Conservation (phyloP, 1,140 invertebrate species). For the Proctacanthus coquilletti region DNA sequence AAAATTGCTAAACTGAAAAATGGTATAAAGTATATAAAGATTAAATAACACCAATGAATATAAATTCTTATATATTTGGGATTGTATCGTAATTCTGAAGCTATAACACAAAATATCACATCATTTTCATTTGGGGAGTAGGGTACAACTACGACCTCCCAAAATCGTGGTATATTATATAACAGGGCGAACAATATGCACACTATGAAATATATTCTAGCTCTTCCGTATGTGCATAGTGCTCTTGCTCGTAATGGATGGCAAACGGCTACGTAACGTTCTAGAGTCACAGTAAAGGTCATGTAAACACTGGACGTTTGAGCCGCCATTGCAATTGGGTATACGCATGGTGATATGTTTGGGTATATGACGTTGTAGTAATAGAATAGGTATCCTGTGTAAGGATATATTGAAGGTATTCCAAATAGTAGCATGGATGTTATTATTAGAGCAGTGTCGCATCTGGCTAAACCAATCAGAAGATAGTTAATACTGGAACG, state of each 20-base stretch:
- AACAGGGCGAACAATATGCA: slow-evolving; percentile 67
- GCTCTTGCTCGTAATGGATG: slow-evolving; percentile 76
- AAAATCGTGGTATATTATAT: slow-evolving; percentile 75
- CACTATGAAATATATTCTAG: slow-evolving; percentile 67
- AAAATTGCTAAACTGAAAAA: slow-evolving; percentile 70
- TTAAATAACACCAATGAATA: slow-evolving; percentile 82
- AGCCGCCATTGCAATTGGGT: slow-evolving; percentile 72
- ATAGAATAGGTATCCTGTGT: slow-evolving; percentile 53
- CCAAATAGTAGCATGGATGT: slow-evolving; percentile 78
- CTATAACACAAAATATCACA: slow-evolving; percentile 51
- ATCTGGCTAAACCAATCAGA: slow-evolving; percentile 75
- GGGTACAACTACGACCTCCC: slow-evolving; percentile 37
- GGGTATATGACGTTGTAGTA: slow-evolving; percentile 71
- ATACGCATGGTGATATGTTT: slow-evolving; percentile 64
- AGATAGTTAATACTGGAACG: slow-evolving; percentile 87
- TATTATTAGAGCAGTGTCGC: slow-evolving; percentile 77
- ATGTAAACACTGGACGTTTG: slow-evolving; percentile 91
- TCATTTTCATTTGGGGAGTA: not conserved
- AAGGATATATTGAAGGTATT: slow-evolving; percentile 65
- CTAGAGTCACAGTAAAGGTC: slow-evolving; percentile 87
- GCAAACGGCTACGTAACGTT: slow-evolving; percentile 92
- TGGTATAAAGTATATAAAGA: slow-evolving; percentile 84
- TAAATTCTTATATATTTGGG: slow-evolving; percentile 68
- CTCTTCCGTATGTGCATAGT: slow-evolving; percentile 80
- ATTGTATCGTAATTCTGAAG: slow-evolving; percentile 53